A percentile compares a stretch with the other conserved stretches of the same genome.
These are phyloP conservation scores for Sebastiscus albofasciatus DNA, from an alignment of 2,797 vertebrate genomes.

Conservation along the genomic window DNA sequence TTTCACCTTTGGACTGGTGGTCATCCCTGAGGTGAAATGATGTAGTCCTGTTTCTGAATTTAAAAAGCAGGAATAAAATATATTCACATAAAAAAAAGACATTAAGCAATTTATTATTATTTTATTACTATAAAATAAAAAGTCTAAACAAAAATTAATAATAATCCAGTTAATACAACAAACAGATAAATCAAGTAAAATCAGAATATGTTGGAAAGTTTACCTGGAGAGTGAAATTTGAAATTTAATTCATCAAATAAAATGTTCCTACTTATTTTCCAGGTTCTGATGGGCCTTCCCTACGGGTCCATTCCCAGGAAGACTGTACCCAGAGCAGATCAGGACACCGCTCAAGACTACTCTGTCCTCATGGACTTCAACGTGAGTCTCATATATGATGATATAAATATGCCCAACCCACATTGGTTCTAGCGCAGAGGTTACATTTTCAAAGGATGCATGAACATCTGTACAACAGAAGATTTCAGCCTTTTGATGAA, in stretches of 20 bases:
- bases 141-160: neutral
- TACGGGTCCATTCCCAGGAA: slow-evolving; percentile 96
- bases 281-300: slow-evolving; percentile 96
- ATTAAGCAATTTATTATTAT: neutral
- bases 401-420: neutral
- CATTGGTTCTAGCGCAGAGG: neutral
- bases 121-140: neutral
- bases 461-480: too few species aligned
- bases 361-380: slow-evolving; percentile 97
- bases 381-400: slow-evolving; percentile 74
- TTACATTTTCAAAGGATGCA: neutral
- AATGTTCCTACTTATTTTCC: neutral
- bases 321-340: slow-evolving; percentile 92
- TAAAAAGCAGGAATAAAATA: neutral
- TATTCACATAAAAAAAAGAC: neutral
- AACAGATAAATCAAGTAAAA: neutral
- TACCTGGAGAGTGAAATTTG: neutral
- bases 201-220: neutral
- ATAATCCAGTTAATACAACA: neutral
- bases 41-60: neutral
- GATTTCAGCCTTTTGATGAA: too few species aligned
- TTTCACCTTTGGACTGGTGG: slow-evolving; percentile 96
- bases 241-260: neutral
- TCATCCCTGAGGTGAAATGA: slow-evolving; percentile 93
- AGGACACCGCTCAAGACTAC: slow-evolving; percentile 93